Conservation (phyloP, 2,888 invertebrate genomes). For the Tinea pellionella region DNA sequence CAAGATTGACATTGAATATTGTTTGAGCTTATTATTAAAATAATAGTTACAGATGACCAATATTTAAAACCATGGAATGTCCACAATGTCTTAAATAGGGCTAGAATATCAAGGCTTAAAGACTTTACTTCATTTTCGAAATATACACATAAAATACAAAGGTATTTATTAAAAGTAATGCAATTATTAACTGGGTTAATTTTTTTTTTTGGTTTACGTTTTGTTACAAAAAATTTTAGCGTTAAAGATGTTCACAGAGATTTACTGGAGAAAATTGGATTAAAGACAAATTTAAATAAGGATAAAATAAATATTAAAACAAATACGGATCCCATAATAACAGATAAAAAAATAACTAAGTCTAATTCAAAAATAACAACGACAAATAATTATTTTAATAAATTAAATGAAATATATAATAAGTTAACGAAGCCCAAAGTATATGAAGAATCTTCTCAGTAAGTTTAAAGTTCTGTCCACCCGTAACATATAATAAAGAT, state of each 20-base stretch:
- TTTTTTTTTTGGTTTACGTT: too few species aligned
- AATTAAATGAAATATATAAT: not conserved
- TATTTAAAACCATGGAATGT: not conserved
- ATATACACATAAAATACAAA: not conserved
- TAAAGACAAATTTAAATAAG: not conserved
- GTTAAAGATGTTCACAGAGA: not conserved
- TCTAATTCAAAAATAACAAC: not conserved
- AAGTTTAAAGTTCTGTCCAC: too few species aligned
- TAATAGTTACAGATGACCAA: too few species aligned
- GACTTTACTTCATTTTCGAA: slow-evolving; percentile 4
- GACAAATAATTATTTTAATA: not conserved
- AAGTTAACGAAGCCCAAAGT: not conserved
- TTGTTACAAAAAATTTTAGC: not conserved
- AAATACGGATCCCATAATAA: too few species aligned
- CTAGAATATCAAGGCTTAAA: slow-evolving; percentile 1
- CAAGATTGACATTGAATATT: too few species aligned
- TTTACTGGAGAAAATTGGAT: not conserved
- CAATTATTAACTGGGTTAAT: too few species aligned
- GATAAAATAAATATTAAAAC: too few species aligned
- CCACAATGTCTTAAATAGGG: not conserved
- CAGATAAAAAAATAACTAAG: too few species aligned
- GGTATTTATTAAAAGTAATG: not conserved
- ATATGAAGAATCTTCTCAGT: not conserved
- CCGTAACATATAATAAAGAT: too few species aligned
- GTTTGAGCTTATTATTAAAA: too few species aligned